Conservation (phyloP, 2,888 invertebrate genomes). For the Drosophila putrida region DNA sequence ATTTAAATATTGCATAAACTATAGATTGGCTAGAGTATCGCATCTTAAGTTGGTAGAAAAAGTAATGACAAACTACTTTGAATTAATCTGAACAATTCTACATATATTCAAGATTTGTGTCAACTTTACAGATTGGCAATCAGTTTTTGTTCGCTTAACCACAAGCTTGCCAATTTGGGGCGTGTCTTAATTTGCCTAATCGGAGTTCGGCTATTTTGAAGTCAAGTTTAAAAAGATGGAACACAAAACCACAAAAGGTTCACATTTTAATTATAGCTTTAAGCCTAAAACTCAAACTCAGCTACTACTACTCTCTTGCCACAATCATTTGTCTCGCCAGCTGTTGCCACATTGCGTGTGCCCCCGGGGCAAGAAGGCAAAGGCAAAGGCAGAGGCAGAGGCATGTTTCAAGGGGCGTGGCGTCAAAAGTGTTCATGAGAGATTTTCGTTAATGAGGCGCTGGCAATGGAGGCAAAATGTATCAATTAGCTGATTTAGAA, state of each 20-base stretch:
- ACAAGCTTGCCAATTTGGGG: constrained; percentile 42
- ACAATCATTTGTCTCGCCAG: constrained; percentile 7
- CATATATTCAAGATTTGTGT: not conserved
- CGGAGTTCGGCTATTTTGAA: constrained; percentile 54
- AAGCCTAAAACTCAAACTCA: constrained; percentile 6
- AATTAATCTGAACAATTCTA: too few relatives aligned
- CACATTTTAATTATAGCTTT: constrained; percentile 75
- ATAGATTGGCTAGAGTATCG: not conserved
- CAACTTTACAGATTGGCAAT: constrained; percentile 13
- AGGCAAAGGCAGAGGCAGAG: not conserved
- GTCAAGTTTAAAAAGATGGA: not conserved
- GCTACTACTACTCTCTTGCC: not conserved
- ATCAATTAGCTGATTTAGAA: constrained; percentile 55
- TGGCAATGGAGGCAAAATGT: constrained; percentile 27
- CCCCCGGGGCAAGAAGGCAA: constrained; percentile 7
- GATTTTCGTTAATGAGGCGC: constrained; percentile 29
- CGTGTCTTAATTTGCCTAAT: constrained; percentile 73
- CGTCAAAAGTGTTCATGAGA: constrained; percentile 29
- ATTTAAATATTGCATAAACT: not conserved
- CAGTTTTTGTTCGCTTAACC: constrained; percentile 8
- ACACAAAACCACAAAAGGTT: constrained; percentile 65
- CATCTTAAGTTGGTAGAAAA: too few relatives aligned
- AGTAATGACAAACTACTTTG: too few relatives aligned
- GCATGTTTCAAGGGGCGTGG: constrained; percentile 41
- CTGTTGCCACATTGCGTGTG: constrained; percentile 44